Base-by-base conservation (phyloP, 2,888 invertebrate genomes). In the Himalopsyche kuldschensis region DNA sequence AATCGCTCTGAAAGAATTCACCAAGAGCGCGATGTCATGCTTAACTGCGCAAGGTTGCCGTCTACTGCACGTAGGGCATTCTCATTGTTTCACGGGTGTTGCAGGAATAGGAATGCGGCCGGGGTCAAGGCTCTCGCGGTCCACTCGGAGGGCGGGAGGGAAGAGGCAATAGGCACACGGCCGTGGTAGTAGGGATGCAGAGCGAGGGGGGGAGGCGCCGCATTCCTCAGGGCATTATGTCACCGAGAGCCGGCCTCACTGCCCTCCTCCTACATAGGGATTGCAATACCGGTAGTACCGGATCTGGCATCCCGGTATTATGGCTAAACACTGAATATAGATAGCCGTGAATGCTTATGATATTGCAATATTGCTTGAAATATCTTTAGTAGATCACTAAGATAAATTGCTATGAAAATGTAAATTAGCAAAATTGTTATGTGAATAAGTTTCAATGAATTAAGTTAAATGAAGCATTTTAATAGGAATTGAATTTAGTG, bases 181-280 rank as follows among this genome's bases (percentile, higher is more conserved):
- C n/a, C 89, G 88, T 80, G 86, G 85, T 84, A 84, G 86, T 84
- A 79, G 86, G 86, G 87, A 82, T 84, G 86, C 84, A 86, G 87
- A 82, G 82, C 81, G 84, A 85, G 79, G 84, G 85, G 82, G 85
- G 86, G 84, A 87, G 87, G 87, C 87, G 87, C 88, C 88, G 87
- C 88, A 87, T 88, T 88, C 88, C 87, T 88, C 86, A 87, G 86
- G 87, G 85, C 87, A 87, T 87, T 87, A 87, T 88, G 87, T 87
- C 87, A 87, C 87, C 87, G 87, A 87, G 84, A 87, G 86, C 87
- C 86, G 83, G 84, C 86, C 86, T 86, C 32, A n/a, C 35, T 24
- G 35, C 76, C 76, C 69, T 69, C 76, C 69, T 69, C 69, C 8
- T 24, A 27, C 69, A 30, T 27, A 41, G 15, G 15, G 41, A 41